Base-by-base conservation (phyloP, 1,140 invertebrate genomes). In the Lepidostoma basale region DNA sequence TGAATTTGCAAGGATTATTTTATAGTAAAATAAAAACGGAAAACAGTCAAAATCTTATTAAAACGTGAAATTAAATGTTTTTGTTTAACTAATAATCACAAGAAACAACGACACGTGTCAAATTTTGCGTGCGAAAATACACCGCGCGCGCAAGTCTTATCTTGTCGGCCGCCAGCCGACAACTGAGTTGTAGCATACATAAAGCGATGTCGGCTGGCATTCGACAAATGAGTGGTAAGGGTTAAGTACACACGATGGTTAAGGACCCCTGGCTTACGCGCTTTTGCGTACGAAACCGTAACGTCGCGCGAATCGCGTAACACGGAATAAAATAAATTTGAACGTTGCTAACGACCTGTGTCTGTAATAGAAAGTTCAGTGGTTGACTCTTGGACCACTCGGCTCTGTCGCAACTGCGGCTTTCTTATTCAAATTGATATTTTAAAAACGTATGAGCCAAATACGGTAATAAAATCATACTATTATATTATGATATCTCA, bases 351-450 rank as follows among this genome's bases (percentile, higher is more conserved):
- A n/a, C n/a, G n/a, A n/a, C 4, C 14, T 47, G 3, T 1, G 12
- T 10, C 4, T 54, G 30, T 22, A 56, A 56, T 56, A 56, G 52
- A 56, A 56, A 56, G 52, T 56, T 3, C 14, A 6, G 1, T 36
- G 33, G 10, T 36, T 3, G 10, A 1, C 14, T 5, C 33, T 9
- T 5, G 33, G 5, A 36, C 5, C 14, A 36, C 33, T 6, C 33
- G 33, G 10, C 9, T 36, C 33, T 49, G 45, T 49, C 45, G 45
- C 45, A 49, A 49, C 26, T 22, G 23, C 45, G n/a, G 45, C 45
- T 49, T 49, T 49, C 45, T 49, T 49, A 49, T 49, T 49, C 23
- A 49, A 49, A 49, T 49, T 25, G 23, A 4, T n/a, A 14, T n/a
- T n/a, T 12, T 22, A 1, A 20, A 47, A 20, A 47, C 20, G 45